Evolutionary conservation across 64 coral and sea anemone genomes (phyloP).

Genomic region (Cladopsammia gracilis): DNA sequence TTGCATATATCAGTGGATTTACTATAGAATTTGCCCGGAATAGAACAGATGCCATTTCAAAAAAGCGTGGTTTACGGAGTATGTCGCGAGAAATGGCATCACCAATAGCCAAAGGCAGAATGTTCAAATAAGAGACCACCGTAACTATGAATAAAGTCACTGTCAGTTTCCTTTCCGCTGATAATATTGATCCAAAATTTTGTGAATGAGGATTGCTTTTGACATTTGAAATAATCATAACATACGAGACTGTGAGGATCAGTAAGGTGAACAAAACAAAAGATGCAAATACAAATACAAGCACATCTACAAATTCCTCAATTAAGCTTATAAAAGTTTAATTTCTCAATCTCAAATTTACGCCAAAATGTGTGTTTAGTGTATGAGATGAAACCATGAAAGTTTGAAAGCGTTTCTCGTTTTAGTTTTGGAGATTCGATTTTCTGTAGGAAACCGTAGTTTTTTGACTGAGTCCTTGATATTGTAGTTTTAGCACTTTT

Average conservation of each 20-base stretch:
- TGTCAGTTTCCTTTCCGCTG: not conserved
- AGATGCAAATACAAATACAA: not conserved
- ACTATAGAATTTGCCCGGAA: not conserved
- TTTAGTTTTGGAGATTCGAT: no score
- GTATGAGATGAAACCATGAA: no score
- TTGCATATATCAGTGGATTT: not conserved
- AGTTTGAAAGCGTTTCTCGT: no score
- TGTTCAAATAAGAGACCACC: not conserved
- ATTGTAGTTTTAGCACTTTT: no score
- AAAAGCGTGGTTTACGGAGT: no score
- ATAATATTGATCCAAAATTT: not conserved
- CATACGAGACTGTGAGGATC: not conserved
- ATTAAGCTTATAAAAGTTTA: no score
- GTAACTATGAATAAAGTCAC: not conserved
- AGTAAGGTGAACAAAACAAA: not conserved
- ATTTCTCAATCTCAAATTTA: no score
- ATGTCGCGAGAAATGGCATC: not conserved
- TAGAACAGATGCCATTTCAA: not conserved
- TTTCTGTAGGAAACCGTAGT: no score
- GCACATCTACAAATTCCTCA: no score
- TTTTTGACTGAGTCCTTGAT: no score
- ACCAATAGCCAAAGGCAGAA: not conserved
- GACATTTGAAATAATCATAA: not conserved
- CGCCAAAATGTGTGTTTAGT: no score
- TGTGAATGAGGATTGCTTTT: not conserved